These are phyloP conservation scores for Orthonyx spaldingii DNA, from an alignment of 2,113 vertebrate species.

Conservation along the genomic window DNA sequence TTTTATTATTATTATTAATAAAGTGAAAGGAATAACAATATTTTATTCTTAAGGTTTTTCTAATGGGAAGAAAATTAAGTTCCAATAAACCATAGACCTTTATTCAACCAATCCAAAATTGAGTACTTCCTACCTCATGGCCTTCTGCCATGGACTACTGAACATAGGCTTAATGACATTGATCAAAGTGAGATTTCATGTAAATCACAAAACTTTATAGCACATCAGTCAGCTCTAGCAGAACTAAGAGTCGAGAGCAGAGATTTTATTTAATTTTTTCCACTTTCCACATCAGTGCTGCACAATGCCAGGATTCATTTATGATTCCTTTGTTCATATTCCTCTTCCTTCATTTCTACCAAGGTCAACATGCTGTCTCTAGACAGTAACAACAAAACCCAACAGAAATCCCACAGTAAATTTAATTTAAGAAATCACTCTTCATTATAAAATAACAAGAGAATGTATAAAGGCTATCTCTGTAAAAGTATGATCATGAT, in stretches of 20 bases:
- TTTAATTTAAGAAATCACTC: background rate
- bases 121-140: background rate
- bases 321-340: background rate
- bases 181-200: background rate
- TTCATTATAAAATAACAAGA: background rate
- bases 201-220: background rate
- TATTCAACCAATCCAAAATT: background rate
- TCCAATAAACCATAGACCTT: background rate
- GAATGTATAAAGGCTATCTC: background rate
- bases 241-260: background rate
- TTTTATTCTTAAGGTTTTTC: background rate
- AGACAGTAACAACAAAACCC: background rate
- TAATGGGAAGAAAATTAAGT: background rate
- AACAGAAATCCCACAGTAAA: background rate
- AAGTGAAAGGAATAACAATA: background rate
- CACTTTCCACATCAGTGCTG: background rate
- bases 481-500: background rate
- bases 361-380: background rate
- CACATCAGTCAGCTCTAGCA: background rate
- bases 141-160: background rate
- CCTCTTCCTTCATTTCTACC: background rate
- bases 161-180: background rate
- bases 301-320: background rate
- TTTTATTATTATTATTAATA: background rate
- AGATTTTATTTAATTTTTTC: background rate